Base-by-base conservation (phyloP, 1,140 invertebrate species). In the Kradibia gibbosae region DNA sequence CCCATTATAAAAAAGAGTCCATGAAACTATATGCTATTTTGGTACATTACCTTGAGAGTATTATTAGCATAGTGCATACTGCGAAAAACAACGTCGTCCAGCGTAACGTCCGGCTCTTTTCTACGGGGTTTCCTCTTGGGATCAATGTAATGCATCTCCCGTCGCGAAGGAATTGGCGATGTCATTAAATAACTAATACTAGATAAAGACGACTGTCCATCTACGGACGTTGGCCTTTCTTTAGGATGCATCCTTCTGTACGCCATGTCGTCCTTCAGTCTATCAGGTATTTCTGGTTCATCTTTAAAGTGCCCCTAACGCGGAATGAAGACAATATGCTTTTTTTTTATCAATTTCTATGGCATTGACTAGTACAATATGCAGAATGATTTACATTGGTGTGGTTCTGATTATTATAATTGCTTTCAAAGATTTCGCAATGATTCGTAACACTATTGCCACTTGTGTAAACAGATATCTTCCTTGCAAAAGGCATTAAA, bases 11-110 rank as follows among this genome's bases (percentile, higher is more conserved):
- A 39, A 39, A 67, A 39, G 3, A 5, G 25, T 57, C 28, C 3
- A 25, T 57, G 25, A 57, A 5, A 25, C 55, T 5, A 25, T 57
- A 36, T 22, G 73, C 0, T 75, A 57, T 74, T 74, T 39, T 76
- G 8, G 17, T 65, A 67, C 17, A 71, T 60, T 57, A 84, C 93
- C 86, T 94, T 95, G 36, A 94, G 90, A 22, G 93, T 93, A 87
- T 94, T 94, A 85, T 96, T 96, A 1, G 95, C 94, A 86, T 95
- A 93, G 85, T 94, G 94, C 74, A 96, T 94, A 84, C 94, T 96
- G 83, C 96, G 92, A 88, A 95, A 97, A 7, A 95, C 94, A 0
- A 97, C 94, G 89, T 98, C 97, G 88, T 98, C 97, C 17, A 93
- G 91, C 7, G 95, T 94, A 7, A 96, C 92, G 91, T 98, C 95